phyloP scores from a whole-genome alignment of 2,888 invertebrate genomes.

The Chymomyza fuscimana region DNA sequence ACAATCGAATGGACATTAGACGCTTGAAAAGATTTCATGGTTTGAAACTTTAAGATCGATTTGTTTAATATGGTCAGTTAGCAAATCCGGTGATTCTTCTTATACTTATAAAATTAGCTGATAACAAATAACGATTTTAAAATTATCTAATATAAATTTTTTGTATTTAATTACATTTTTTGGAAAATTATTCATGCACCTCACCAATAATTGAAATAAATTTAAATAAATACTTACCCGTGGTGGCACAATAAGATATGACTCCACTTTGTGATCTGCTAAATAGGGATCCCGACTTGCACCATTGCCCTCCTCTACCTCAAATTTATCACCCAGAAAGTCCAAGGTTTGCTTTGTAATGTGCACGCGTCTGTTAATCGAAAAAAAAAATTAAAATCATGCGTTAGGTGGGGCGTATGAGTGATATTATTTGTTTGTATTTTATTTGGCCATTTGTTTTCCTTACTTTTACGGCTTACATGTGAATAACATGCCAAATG shows the following conservation, averaged over 20 bases:
- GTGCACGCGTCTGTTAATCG: slow-evolving; percentile 87
- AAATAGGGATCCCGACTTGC: slow-evolving; percentile 89
- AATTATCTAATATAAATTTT: no score
- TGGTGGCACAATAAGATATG: slow-evolving; percentile 91
- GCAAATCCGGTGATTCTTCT: no score
- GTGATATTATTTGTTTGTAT: slow-evolving; percentile 1
- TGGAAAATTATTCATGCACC: no score
- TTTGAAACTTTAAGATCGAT: no score
- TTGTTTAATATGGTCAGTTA: no score
- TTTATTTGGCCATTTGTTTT: background rate
- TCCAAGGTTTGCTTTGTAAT: slow-evolving; percentile 91
- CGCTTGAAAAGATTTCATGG: no score
- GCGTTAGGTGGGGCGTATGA: slow-evolving; percentile 8
- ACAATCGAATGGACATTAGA: no score
- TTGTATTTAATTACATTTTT: no score
- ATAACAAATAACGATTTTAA: no score
- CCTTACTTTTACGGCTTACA: background rate
- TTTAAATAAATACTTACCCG: slow-evolving; percentile 82
- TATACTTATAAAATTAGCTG: no score
- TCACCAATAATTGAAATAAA: no score
- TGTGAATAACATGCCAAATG: background rate
- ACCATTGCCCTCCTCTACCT: slow-evolving; percentile 92
- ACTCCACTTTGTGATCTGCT: slow-evolving; percentile 93
- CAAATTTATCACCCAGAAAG: slow-evolving; percentile 89
- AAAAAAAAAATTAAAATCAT: slow-evolving; percentile 23